Percentiles rank a stretch among this genome's conserved stretches.
These are phyloP conservation scores for Drosophila jambulina DNA, from an alignment of 1,140 invertebrate species.

Conservation along the genomic window DNA sequence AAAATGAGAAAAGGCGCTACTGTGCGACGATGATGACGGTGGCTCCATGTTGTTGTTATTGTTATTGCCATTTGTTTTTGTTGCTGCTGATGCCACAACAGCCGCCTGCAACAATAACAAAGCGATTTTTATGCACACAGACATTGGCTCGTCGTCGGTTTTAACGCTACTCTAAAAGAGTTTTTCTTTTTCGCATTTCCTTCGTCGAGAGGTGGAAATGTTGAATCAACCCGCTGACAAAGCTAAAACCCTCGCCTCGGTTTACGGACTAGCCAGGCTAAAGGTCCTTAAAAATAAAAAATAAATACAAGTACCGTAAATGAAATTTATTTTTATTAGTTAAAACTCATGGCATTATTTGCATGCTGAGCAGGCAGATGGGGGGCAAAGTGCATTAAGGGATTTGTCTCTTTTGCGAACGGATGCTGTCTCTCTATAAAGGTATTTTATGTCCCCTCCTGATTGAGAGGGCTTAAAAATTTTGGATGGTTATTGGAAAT, in stretches of 20 bases:
- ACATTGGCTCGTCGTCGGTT: constrained; percentile 39
- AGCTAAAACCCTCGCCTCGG: constrained; percentile 61
- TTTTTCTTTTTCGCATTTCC: constrained; percentile 7
- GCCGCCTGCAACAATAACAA: constrained; percentile 80
- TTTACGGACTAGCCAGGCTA: constrained; percentile 46
- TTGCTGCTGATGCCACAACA: constrained; percentile 40
- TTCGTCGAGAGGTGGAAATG: constrained; percentile 3
- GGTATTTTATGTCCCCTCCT: not conserved
- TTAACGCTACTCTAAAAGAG: constrained; percentile 38
- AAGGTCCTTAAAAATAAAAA: constrained; percentile 55
- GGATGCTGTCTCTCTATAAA: not conserved
- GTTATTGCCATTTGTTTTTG: constrained; percentile 11
- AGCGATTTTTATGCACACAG: constrained; percentile 76
- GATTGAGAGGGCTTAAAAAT: constrained; percentile 17
- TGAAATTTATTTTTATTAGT: constrained; percentile 77
- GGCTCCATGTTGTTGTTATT: constrained; percentile 18
- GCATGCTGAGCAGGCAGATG: constrained; percentile 32
- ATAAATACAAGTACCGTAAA: constrained; percentile 43
- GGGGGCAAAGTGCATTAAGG: constrained; percentile 34
- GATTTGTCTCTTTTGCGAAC: constrained; percentile 32
- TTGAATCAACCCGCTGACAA: constrained; percentile 56
- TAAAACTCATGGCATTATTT: constrained; percentile 52
- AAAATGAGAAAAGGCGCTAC: too few relatives aligned
- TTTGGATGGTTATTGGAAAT: not conserved
- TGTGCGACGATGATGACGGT: constrained; percentile 13